Conservation (phyloP, 2,888 invertebrate genomes). For the Campopleginae sp. region DNA sequence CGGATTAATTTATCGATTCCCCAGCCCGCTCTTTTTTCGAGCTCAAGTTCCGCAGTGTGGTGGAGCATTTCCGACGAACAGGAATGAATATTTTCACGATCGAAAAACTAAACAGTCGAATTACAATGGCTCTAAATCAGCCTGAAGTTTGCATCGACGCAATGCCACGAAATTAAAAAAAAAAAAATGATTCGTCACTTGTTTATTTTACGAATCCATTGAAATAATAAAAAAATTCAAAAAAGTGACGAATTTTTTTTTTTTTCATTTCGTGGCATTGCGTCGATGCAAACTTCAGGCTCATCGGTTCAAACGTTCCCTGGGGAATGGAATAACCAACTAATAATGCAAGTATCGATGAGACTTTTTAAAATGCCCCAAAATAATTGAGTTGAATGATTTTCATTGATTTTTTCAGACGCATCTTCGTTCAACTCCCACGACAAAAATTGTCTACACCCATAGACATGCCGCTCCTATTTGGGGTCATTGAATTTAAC, state of each 20-base stretch:
- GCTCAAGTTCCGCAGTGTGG: background rate
- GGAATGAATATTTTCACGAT: slow-evolving; percentile 1
- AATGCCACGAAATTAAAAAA: too few relatives aligned
- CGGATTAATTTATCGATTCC: slow-evolving; percentile 55
- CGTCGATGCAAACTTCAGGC: too few relatives aligned
- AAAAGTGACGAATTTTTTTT: too few relatives aligned
- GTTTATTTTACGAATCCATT: too few relatives aligned
- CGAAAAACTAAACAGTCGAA: background rate
- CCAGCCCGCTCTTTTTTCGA: slow-evolving; percentile 19
- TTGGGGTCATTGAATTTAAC: slow-evolving; percentile 33
- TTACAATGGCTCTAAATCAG: background rate
- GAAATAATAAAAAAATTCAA: too few relatives aligned
- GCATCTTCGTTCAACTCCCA: background rate
- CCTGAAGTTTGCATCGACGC: too few relatives aligned
- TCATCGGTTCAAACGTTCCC: too few relatives aligned
- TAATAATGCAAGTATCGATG: too few relatives aligned
- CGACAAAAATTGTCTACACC: background rate
- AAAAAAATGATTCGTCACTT: too few relatives aligned
- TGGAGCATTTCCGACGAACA: background rate
- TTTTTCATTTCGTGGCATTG: too few relatives aligned
- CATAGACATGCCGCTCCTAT: background rate
- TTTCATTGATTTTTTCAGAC: background rate
- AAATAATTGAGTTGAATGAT: background rate
- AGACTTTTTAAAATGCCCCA: background rate
- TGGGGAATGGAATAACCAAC: background rate